Evolutionary conservation across 2,888 invertebrate genomes (phyloP).

Genomic region (Megaustenia siamemsis): DNA sequence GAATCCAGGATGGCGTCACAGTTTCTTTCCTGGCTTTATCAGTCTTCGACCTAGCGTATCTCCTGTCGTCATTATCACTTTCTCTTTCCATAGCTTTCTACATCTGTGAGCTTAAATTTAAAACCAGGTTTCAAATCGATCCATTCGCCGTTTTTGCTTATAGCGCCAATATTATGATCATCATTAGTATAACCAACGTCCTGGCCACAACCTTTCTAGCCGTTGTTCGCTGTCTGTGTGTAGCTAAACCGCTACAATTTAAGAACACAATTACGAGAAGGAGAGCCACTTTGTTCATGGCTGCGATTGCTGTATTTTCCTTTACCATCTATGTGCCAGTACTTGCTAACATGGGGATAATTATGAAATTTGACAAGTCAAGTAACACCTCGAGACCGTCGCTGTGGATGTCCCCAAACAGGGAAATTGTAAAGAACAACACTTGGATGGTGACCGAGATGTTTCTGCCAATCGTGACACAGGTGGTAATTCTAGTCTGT

Average conservation of each 20-base stretch:
- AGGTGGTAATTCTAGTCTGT: too few species aligned
- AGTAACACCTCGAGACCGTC: too few species aligned
- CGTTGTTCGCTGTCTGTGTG: constrained; percentile 33
- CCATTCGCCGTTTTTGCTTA: not conserved
- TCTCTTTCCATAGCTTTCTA: not conserved
- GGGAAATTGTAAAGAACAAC: too few species aligned
- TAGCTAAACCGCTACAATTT: constrained; percentile 22
- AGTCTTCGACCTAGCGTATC: not conserved
- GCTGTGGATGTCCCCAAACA: too few species aligned
- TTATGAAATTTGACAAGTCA: too few species aligned
- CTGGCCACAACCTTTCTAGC: constrained; percentile 38
- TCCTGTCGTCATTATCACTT: not conserved
- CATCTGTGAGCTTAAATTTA: not conserved
- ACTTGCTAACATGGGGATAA: too few species aligned
- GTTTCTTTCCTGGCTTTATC: constrained; percentile 9
- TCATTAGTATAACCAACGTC: not conserved
- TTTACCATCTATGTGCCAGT: too few species aligned
- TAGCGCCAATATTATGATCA: not conserved
- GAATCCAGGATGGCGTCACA: constrained; percentile 8
- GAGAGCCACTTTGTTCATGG: too few species aligned
- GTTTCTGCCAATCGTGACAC: too few species aligned
- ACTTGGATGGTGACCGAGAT: too few species aligned
- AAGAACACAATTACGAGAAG: not conserved
- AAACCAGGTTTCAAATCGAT: not conserved
- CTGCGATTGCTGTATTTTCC: too few species aligned